Percentiles rank a stretch among this genome's conserved stretches.
phyloP scores from a whole-genome alignment of 2,113 vertebrate genomes.

The Strix aluco region DNA sequence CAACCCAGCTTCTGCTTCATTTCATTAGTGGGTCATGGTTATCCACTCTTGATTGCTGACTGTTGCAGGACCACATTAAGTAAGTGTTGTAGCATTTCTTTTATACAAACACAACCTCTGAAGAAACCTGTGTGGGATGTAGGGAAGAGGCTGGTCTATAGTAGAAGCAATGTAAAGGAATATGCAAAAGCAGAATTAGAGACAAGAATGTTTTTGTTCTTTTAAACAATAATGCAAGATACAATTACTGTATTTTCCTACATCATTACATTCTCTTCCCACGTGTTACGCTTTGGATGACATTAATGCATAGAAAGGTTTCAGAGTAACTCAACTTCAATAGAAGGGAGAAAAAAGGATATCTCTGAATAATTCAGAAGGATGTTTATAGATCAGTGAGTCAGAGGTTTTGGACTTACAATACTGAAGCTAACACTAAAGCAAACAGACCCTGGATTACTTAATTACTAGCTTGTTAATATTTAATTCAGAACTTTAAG shows the following conservation, averaged over 20 bases:
- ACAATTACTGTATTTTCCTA: background rate
- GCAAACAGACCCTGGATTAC: slow-evolving; percentile 18
- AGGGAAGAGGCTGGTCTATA: background rate
- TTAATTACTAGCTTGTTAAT: slow-evolving; percentile 52
- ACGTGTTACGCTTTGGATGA: background rate
- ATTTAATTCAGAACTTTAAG: slow-evolving; percentile 34
- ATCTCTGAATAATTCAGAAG: slow-evolving; percentile 29
- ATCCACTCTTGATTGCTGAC: background rate
- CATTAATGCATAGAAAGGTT: background rate
- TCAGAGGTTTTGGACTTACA: background rate
- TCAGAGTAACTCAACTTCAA: background rate
- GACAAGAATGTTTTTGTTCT: background rate
- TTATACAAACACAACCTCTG: background rate
- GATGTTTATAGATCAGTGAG: background rate
- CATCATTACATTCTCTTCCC: background rate
- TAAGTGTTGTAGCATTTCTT: background rate
- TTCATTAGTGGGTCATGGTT: slow-evolving; percentile 20
- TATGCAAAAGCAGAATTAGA: background rate
- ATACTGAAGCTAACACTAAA: background rate
- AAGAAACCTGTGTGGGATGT: background rate
- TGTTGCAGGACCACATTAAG: background rate
- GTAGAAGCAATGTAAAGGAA: background rate
- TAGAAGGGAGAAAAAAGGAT: background rate
- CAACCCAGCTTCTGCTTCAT: slow-evolving; percentile 3
- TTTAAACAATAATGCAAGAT: background rate